These are phyloP conservation scores for Mactromeris polynyma DNA, from an alignment of 2,888 invertebrate genomes.

Conservation along the genomic window DNA sequence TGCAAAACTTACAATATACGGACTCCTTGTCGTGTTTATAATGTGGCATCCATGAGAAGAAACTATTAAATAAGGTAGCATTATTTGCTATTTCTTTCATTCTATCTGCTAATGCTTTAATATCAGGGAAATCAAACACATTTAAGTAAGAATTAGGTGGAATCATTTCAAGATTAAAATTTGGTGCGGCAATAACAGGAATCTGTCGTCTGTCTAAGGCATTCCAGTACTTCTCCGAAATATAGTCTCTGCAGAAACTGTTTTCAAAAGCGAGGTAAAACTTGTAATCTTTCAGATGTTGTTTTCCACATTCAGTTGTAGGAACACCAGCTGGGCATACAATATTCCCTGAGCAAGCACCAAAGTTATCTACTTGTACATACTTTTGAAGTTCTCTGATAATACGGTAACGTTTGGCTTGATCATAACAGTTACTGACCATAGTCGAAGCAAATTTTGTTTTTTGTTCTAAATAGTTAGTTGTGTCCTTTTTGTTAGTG, in stretches of 20 bases:
- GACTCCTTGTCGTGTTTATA: constrained; percentile 64
- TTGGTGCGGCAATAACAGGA: constrained; percentile 76
- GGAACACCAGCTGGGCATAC: constrained; percentile 55
- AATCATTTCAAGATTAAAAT: constrained; percentile 56
- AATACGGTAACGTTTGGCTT: constrained; percentile 62
- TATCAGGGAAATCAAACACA: constrained; percentile 70
- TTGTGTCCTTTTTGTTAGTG: constrained; percentile 30
- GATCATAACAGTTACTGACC: constrained; percentile 68
- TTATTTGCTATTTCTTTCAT: constrained; percentile 70
- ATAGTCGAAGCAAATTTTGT: constrained; percentile 59
- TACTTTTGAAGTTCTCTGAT: constrained; percentile 61
- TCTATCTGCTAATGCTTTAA: constrained; percentile 69
- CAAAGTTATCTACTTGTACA: constrained; percentile 59
- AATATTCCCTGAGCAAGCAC: constrained; percentile 51
- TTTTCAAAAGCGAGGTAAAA: constrained; percentile 79
- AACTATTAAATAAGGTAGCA: constrained; percentile 73
- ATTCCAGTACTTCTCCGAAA: constrained; percentile 79
- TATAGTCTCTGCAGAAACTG: constrained; percentile 77
- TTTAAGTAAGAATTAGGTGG: constrained; percentile 67
- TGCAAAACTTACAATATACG: constrained; percentile 76
- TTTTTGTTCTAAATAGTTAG: constrained; percentile 45
- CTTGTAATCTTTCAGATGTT: constrained; percentile 70
- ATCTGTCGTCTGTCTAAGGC: constrained; percentile 71
- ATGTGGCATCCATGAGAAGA: constrained; percentile 74
- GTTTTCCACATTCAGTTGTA: constrained; percentile 60